Evolutionary conservation across 2,797 vertebrate genomes (phyloP), one percentile per base, ranked within the genome.

Genomic region (Morelia viridis): DNA sequence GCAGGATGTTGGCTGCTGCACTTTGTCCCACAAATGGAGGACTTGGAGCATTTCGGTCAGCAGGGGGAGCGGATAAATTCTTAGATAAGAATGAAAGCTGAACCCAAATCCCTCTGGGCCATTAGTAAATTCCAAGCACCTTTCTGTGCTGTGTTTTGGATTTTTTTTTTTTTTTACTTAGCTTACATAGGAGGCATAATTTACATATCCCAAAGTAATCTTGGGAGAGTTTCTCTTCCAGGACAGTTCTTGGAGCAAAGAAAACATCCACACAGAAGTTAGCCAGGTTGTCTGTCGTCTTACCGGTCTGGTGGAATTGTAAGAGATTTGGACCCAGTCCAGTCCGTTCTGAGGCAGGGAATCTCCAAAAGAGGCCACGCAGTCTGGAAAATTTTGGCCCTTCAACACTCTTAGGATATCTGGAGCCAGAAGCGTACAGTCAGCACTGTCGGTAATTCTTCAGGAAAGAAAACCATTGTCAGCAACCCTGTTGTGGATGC

Each of bases 311-410:
- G 58, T 92, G 60, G n/a, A 4, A 4, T 92, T 93, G 86, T 91
- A 97, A 94, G 92, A 96, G 94, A 99, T 92, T 0, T 97, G 97
- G 91, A 99, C 97, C 99, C 99, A 99, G 96, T 99, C 98, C 1
- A 97, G 95, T 28, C 97, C 96, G 86, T 97, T 97, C 57, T 98
- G 97, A 61, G 98, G 95, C 22, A 92, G 97, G 17, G 98, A 98
- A 94, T 99, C 98, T 94, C 99, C 99, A 97, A 99, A 99, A 0
- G 98, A 97, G 8, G 98, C 98, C 93, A 99, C 98, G 0, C 97
- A 98, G 35, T 98, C 97, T 0, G 98, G 98, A 91, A 97, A 98
- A 92, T 94, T 97, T 87, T 98, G 98, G 80, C 99, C 99, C 95
- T 97, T 98, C 89, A 99, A 97, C 56, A 98, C 87, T 50, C 97